Percentiles rank a stretch among this genome's conserved stretches.
phyloP scores from a whole-genome alignment of 2,797 vertebrate species.

The Propithecus perrieri region DNA sequence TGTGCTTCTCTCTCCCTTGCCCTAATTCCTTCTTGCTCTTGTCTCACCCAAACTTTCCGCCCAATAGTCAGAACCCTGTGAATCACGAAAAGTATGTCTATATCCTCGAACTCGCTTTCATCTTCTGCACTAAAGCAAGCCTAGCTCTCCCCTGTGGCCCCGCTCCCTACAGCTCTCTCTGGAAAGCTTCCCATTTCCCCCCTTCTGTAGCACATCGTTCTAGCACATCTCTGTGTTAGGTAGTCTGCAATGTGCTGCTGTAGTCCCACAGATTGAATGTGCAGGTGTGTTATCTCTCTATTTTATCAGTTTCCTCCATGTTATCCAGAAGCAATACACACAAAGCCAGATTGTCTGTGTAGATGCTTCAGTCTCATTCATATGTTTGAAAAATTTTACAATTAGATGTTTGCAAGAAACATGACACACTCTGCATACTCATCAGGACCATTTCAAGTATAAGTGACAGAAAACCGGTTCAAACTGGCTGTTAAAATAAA shows the following conservation, averaged over 20 bases:
- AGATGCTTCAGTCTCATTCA: not conserved
- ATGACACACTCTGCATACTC: not conserved
- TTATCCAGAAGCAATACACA: not conserved
- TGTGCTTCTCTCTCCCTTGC: not conserved
- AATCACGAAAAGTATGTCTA: not conserved
- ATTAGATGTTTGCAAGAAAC: constrained; percentile 16
- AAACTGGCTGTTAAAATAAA: not conserved
- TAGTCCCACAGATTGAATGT: not conserved
- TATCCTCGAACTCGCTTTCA: not conserved
- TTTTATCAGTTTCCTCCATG: not conserved
- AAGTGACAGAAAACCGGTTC: constrained; percentile 30
- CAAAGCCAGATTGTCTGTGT: not conserved
- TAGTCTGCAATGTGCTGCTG: not conserved
- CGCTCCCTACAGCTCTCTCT: not conserved
- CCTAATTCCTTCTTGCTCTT: not conserved
- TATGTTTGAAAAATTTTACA: not conserved
- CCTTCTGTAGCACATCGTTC: not conserved
- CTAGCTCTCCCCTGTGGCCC: not conserved
- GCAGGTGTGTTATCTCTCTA: not conserved
- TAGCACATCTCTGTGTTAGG: not conserved
- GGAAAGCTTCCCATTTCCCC: not conserved
- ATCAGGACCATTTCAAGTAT: not conserved
- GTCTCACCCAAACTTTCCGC: not conserved
- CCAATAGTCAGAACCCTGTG: not conserved
- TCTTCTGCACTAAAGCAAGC: not conserved